phyloP scores from a whole-genome alignment of 2,797 vertebrate genomes.

The Anisognathus igniventris region DNA sequence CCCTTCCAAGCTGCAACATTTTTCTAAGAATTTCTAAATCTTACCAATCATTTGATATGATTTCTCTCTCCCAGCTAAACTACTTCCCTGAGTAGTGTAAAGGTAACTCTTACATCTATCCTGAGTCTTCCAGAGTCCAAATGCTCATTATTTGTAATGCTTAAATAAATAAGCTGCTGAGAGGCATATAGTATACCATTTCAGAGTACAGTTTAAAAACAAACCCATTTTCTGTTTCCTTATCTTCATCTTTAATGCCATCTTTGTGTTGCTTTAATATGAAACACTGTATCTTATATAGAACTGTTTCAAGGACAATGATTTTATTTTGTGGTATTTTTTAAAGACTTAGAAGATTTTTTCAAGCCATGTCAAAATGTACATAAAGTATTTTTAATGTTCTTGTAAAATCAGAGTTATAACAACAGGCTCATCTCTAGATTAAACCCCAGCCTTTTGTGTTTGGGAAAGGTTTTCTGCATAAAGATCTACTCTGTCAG shows the following conservation, averaged over 20 bases:
- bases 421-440: neutral
- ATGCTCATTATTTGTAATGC: neutral
- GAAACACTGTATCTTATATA: neutral
- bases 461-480: neutral
- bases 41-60: neutral
- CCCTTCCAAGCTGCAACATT: neutral
- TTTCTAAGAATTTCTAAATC: neutral
- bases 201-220: neutral
- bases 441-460: neutral
- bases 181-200: neutral
- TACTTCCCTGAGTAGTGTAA: neutral
- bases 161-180: neutral
- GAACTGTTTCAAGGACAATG: neutral
- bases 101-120: neutral
- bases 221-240: neutral
- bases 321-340: neutral
- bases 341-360: neutral
- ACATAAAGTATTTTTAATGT: neutral
- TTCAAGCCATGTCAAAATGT: neutral
- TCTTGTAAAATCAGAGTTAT: neutral
- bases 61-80: neutral
- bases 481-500: neutral
- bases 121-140: neutral
- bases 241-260: neutral
- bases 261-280: neutral